Percentiles rank a stretch among this genome's conserved stretches.
These are phyloP conservation scores for Silurus asotus DNA, from an alignment of 2,113 vertebrate species.

Conservation along the genomic window DNA sequence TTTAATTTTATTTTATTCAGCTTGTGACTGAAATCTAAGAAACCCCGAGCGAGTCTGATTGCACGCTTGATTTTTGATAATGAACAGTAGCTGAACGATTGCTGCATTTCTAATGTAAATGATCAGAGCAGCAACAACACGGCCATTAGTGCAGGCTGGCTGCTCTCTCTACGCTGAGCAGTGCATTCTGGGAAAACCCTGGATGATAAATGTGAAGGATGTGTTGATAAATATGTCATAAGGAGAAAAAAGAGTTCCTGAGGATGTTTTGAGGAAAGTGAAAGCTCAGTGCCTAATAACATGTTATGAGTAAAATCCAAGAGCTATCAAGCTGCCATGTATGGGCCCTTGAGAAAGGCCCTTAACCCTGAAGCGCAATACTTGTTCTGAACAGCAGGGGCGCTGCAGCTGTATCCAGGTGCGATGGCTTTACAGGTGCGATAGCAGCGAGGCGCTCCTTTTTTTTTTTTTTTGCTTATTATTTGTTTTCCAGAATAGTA, in stretches of 20 bases:
- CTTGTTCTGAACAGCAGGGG: too few species aligned
- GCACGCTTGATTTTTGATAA: constrained; percentile 53
- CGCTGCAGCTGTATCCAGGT: too few species aligned
- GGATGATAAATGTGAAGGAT: constrained; percentile 62
- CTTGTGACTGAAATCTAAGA: constrained; percentile 14
- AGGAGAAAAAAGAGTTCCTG: constrained; percentile 41
- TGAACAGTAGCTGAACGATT: constrained; percentile 61
- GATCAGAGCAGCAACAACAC: constrained; percentile 64
- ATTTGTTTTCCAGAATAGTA: constrained; percentile 36
- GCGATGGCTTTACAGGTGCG: too few species aligned
- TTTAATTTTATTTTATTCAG: background rate
- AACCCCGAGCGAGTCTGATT: constrained; percentile 36
- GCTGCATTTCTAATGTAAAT: constrained; percentile 62
- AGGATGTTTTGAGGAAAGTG: constrained; percentile 12
- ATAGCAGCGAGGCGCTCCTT: background rate
- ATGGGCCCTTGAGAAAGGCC: too few species aligned
- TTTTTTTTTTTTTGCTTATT: background rate
- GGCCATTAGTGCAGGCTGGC: constrained; percentile 71
- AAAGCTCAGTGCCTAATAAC: too few species aligned
- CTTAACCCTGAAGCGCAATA: too few species aligned
- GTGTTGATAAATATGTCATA: constrained; percentile 51
- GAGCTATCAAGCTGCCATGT: too few species aligned
- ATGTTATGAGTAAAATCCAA: too few species aligned
- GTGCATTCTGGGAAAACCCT: constrained; percentile 59
- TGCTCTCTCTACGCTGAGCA: constrained; percentile 63